Percentiles rank a stretch among this genome's conserved stretches.
phyloP scores from a whole-genome alignment of 2,113 vertebrate species.

The Lophotis ruficrista region DNA sequence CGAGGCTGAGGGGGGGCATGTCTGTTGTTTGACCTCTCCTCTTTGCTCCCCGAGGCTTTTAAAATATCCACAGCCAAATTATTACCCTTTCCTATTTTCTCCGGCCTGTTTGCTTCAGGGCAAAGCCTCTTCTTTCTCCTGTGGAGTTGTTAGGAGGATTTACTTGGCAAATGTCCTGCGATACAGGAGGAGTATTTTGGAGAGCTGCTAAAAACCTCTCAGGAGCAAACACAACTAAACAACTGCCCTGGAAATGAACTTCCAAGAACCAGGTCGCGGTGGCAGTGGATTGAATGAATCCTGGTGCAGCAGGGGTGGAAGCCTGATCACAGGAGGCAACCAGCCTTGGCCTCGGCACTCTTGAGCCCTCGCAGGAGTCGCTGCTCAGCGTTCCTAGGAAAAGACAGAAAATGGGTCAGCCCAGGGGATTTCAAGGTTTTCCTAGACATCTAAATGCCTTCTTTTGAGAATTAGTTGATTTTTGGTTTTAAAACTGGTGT shows the following conservation, averaged over 20 bases:
- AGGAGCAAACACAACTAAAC: background rate
- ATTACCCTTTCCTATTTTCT: background rate
- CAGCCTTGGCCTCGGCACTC: background rate
- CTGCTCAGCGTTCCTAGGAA: background rate
- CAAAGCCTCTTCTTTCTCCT: background rate
- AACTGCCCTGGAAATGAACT: background rate
- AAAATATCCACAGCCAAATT: background rate
- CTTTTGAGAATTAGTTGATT: background rate
- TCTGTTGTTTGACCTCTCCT: background rate
- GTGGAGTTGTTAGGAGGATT: background rate
- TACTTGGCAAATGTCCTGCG: background rate
- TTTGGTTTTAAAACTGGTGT: background rate
- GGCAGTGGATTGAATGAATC: background rate
- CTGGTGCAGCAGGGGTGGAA: background rate
- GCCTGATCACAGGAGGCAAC: background rate
- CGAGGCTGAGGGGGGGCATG: accelerated
- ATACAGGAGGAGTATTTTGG: background rate
- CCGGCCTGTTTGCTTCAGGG: background rate
- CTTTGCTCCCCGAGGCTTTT: background rate
- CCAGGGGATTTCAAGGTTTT: background rate
- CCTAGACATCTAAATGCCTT: background rate
- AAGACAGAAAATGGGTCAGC: background rate
- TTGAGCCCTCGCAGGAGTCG: accelerated
- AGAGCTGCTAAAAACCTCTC: background rate
- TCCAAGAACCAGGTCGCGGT: background rate